Evolutionary conservation across 2,888 invertebrate species (phyloP).

Genomic region (Pterostichus madidus): DNA sequence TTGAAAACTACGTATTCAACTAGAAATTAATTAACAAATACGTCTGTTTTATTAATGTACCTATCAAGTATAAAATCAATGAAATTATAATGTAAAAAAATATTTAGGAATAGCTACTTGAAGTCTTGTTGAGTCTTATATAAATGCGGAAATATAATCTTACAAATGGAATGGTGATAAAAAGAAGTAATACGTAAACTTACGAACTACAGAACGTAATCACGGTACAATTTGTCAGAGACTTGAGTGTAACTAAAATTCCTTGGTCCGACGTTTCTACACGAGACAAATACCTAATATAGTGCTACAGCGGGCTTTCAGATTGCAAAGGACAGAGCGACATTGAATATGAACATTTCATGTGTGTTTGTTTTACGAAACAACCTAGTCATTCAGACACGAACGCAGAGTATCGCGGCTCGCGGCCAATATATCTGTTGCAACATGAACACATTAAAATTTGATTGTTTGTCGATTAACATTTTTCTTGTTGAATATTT

Average conservation of each 20-base stretch:
- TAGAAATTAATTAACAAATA: slow-evolving; percentile 78
- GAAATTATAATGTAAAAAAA: slow-evolving; percentile 76
- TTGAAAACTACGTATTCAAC: slow-evolving; percentile 71
- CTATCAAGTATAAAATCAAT: slow-evolving; percentile 72
- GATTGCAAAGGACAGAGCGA: slow-evolving; percentile 47
- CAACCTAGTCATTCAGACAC: slow-evolving; percentile 31
- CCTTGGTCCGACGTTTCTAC: slow-evolving; percentile 74
- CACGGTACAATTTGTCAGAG: slow-evolving; percentile 48
- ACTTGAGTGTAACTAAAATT: slow-evolving; percentile 67
- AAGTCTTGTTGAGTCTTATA: slow-evolving; percentile 75
- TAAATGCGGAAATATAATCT: slow-evolving; percentile 58
- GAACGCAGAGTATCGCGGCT: slow-evolving; percentile 30
- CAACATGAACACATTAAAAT: slow-evolving; percentile 64
- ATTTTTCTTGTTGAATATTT: slow-evolving; percentile 54
- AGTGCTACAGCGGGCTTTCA: slow-evolving; percentile 51
- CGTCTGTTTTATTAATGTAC: slow-evolving; percentile 72
- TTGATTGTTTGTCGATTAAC: slow-evolving; percentile 66
- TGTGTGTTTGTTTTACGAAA: slow-evolving; percentile 38
- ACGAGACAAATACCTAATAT: slow-evolving; percentile 72
- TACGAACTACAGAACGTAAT: slow-evolving; percentile 57
- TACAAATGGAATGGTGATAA: slow-evolving; percentile 66
- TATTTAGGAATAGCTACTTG: slow-evolving; percentile 77
- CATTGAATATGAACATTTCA: slow-evolving; percentile 40
- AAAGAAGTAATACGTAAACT: slow-evolving; percentile 48
- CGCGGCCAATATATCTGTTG: slow-evolving; percentile 42